Evolutionary conservation across 1,140 invertebrate genomes (phyloP), one percentile per base, ranked within the genome.

Genomic region (Chymomyza costata): DNA sequence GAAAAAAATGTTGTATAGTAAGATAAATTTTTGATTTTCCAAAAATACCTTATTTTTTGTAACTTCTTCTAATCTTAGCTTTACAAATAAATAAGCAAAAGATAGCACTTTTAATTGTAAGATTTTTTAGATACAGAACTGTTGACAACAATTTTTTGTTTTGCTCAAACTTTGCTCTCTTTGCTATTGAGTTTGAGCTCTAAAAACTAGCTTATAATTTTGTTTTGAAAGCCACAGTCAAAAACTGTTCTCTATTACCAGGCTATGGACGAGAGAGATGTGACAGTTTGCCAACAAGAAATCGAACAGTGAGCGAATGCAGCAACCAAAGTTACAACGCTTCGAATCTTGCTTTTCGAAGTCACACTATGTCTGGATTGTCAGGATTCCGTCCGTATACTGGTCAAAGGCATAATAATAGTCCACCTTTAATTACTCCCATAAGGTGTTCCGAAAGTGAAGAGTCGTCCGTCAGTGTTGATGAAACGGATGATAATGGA

Each of bases 241-340:
- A n/a, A n/a, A n/a, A n/a, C n/a, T n/a, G n/a, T 13, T 17, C 0
- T 25, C 0, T 1, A 47, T 17, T 31, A n/a, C 2, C 14, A 69
- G 67, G 47, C 15, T 74, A 65, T 50, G 87, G 85, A 14, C 89
- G 93, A 37, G 93, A 93, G 58, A 89, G 93, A 30, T 94, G 91
- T 81, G 94, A 93, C 78, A 94, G 92, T 82, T 89, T 94, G 86
- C 93, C 92, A 10, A 91, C 91, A 1, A 89, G 91, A 14, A 85
- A 81, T 68, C 87, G 90, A 41, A 91, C 89, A 1, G 88, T 87
- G 8, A 91, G 90, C 69, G 91, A 92, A 66, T 88, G 89, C 39
- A 86, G 76, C 34, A 88, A 89, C 69, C 70, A 86, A 19, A 66
- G 84, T n/a, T 65, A 69, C 38, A 56, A 55, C 52, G 52, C 50